phyloP scores from a whole-genome alignment of 2,797 vertebrate genomes.

The Alosa sapidissima region DNA sequence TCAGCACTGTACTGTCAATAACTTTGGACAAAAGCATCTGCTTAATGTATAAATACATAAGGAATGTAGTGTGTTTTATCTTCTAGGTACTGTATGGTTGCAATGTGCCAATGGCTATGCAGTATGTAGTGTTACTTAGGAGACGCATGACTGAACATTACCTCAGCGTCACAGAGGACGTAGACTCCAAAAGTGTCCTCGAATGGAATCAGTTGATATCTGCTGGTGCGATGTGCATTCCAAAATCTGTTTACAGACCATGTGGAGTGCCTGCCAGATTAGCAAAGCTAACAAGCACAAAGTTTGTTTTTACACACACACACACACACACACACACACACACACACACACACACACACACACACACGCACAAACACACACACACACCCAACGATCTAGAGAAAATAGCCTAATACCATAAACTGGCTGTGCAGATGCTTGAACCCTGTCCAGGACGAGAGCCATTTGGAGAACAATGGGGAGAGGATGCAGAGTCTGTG shows the following conservation, averaged over 20 bases:
- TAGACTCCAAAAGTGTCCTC: neutral
- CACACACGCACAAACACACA: constrained; percentile 15
- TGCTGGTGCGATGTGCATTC: neutral
- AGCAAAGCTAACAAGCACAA: neutral
- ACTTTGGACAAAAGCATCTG: too few species aligned
- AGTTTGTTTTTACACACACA: neutral
- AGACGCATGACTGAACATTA: neutral
- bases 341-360: constrained; percentile 13
- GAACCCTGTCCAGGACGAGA: too few species aligned
- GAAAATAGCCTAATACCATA: too few species aligned
- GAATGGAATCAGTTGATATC: neutral
- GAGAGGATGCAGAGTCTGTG: too few species aligned
- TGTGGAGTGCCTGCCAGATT: neutral
- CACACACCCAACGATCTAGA: neutral
- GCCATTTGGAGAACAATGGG: too few species aligned
- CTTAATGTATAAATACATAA: too few species aligned
- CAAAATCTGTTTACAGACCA: neutral
- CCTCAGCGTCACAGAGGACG: neutral
- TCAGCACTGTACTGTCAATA: too few species aligned
- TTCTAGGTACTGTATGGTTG: too few species aligned
- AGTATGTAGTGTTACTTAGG: neutral
- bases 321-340: neutral
- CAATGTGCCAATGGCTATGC: neutral
- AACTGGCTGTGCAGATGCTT: too few species aligned
- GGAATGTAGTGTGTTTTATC: too few species aligned